Evolutionary conservation across 2,113 vertebrate genomes (phyloP).

Genomic region (Saimiri boliviensis): DNA sequence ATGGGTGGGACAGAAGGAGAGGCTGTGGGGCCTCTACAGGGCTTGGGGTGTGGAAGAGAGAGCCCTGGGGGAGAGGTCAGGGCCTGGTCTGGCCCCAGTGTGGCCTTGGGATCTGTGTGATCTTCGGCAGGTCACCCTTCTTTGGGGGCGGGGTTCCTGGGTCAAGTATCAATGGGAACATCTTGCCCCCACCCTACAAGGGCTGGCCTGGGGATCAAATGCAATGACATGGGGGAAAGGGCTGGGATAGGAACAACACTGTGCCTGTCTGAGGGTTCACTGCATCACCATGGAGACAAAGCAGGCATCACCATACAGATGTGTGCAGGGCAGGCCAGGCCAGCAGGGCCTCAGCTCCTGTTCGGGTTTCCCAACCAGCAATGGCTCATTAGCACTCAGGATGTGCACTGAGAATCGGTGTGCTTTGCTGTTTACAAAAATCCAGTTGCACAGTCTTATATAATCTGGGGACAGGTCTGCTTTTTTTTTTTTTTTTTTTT

Average conservation of each 20-base stretch:
- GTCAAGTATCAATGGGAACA: neutral
- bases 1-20: neutral
- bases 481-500: too few relatives aligned
- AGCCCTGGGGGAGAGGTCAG: neutral
- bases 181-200: neutral
- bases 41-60: neutral
- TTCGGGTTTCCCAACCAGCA: neutral
- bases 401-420: neutral
- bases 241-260: neutral
- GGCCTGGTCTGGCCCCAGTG: neutral
- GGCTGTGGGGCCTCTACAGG: neutral
- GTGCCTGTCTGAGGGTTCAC: neutral
- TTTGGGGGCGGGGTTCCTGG: neutral
- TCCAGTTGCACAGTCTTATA: neutral
- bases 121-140: neutral
- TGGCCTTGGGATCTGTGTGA: neutral
- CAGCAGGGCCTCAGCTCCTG: neutral
- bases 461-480: neutral
- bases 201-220: neutral
- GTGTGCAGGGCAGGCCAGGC: neutral
- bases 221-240: neutral
- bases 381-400: neutral
- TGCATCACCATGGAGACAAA: neutral
- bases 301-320: too few relatives aligned
- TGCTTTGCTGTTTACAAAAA: neutral